phyloP scores from a whole-genome alignment of 2,888 invertebrate species.

The Zaprionus obscuricornis region DNA sequence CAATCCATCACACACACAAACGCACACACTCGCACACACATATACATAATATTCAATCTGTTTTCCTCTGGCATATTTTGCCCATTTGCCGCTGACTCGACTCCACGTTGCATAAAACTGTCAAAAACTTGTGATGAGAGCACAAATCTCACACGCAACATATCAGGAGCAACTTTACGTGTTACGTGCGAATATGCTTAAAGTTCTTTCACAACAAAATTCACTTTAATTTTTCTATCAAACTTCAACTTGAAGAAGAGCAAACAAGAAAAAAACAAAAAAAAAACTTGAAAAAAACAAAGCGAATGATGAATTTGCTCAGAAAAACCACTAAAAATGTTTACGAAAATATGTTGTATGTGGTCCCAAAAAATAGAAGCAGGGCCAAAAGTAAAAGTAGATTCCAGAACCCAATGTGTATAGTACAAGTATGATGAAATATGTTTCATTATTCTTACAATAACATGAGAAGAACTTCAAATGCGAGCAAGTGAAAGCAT shows the following conservation, averaged over 20 bases:
- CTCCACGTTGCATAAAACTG: conserved; percentile 56
- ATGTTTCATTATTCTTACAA: conserved; percentile 54
- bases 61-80: too few relatives aligned
- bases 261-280: neutral
- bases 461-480: conserved; percentile 44
- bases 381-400: conserved; percentile 55
- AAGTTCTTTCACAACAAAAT: conserved; percentile 13
- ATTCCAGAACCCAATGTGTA: conserved; percentile 2
- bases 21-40: conserved; percentile 15
- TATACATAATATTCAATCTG: too few relatives aligned
- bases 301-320: conserved; percentile 60
- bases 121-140: conserved; percentile 56
- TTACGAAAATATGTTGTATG: conserved; percentile 44
- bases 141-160: conserved; percentile 43
- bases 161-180: conserved; percentile 3
- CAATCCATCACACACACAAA: conserved; percentile 65
- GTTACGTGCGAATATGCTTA: conserved; percentile 24
- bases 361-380: conserved; percentile 22
- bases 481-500: conserved; percentile 24
- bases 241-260: neutral
- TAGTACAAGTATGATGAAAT: conserved; percentile 59
- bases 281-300: conserved; percentile 16
- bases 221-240: conserved; percentile 33
- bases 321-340: conserved; percentile 59
- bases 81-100: neutral